Base-by-base conservation (phyloP, 2,797 vertebrate genomes). In the Mionectes olivaceus region DNA sequence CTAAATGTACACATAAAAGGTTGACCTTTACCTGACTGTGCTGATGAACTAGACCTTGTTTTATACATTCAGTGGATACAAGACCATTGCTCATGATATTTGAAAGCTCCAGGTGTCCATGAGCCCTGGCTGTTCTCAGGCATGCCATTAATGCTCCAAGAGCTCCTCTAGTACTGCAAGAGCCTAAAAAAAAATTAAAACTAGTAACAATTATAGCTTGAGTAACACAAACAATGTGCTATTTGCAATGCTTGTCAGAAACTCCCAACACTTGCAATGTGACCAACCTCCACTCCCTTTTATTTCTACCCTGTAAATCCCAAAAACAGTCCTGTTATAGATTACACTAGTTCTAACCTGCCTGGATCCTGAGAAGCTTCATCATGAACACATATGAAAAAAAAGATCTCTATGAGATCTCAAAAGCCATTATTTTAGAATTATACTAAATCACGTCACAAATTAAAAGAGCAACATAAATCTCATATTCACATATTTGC, bases 61-160 rank as follows among this genome's bases (percentile, higher is more conserved):
- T 98, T 87, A 99, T 98, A 43, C 98, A 96, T 6, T 95, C 93
- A 43, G 98, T 90, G 8, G 99, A 98, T 32, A 99, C 97, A 91
- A 99, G 98, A 22, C 97, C 95, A 50, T 39, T 97, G 98, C 98
- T 99, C 46, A 98, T 82, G 73, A 98, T 97, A 65, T 97, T 90
- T 53, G 98, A 95, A 81, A 98, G 97, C 13, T 97, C 96, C 68
- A 99, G 94, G 27, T 99, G 98, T 44, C 99, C 99, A 11, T 99
- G 99, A 94, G 99, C 98, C 78, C 99, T 97, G 30, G 99, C 99
- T 68, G 99, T 98, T 67, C 99, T 98, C 33, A 99, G 94, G 94
- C 99, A 99, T 0, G 99, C 99, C 99, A 99, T 99, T 90, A 99
- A 94, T 56, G 99, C 99, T 60, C 99, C 99, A 53, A 99, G 96